phyloP scores from a whole-genome alignment of 2,888 invertebrate species.

The Mechanitis messenoides region DNA sequence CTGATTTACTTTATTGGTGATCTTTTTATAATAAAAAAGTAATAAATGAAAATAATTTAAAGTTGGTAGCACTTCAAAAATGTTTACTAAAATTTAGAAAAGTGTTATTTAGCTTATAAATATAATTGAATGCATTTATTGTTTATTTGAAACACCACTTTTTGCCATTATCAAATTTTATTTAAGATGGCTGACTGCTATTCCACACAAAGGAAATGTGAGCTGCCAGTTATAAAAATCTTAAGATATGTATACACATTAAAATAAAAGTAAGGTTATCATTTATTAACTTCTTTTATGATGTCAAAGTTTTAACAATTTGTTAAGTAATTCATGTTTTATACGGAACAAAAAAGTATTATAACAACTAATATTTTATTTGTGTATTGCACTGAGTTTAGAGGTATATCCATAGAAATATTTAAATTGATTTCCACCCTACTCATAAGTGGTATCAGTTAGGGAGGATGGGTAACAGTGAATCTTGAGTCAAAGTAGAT shows the following conservation, averaged over 20 bases:
- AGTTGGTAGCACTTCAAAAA: constrained; percentile 18
- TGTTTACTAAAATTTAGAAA: constrained; percentile 27
- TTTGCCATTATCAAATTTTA: constrained; percentile 55
- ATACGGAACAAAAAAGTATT: constrained; percentile 36
- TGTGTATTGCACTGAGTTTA: too few species aligned
- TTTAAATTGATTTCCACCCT: too few species aligned
- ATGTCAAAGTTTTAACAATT: background rate
- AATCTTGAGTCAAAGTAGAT: too few species aligned
- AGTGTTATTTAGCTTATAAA: constrained; percentile 13
- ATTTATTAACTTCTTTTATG: background rate
- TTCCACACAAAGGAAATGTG: constrained; percentile 31
- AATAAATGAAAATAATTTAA: constrained; percentile 21
- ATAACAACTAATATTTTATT: too few species aligned
- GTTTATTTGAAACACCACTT: constrained; percentile 62
- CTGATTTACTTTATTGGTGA: constrained; percentile 73
- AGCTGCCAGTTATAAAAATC: constrained; percentile 50
- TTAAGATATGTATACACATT: constrained; percentile 5
- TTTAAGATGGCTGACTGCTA: constrained; percentile 66
- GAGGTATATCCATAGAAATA: too few species aligned
- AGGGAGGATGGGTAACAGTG: too few species aligned
- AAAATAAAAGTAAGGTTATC: background rate
- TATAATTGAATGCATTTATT: constrained; percentile 42
- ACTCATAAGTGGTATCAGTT: too few species aligned
- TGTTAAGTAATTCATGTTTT: constrained; percentile 7
- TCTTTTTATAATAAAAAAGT: constrained; percentile 54